Evolutionary conservation across 2,113 vertebrate genomes (phyloP).

Genomic region (Thamnophis sirtalis): DNA sequence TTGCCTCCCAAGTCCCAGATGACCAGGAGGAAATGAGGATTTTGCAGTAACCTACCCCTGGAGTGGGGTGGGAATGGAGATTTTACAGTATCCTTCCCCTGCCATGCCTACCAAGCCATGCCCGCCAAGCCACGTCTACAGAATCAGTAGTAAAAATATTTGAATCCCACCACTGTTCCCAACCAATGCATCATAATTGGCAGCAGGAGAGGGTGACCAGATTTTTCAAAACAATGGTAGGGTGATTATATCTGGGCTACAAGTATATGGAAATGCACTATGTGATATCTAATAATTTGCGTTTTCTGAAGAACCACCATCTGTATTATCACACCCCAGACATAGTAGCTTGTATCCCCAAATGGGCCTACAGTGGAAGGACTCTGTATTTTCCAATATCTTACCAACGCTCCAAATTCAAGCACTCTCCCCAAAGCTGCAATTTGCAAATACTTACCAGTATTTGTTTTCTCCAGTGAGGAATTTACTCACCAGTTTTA

Average conservation of each 20-base stretch:
- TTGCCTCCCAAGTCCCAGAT: too few species aligned
- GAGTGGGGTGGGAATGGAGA: too few species aligned
- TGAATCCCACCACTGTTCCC: background rate
- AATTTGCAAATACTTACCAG: background rate
- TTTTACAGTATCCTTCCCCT: too few species aligned
- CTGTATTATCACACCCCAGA: background rate
- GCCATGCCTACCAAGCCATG: too few species aligned
- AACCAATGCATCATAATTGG: background rate
- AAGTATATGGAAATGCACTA: background rate
- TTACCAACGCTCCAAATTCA: background rate
- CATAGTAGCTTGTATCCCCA: background rate
- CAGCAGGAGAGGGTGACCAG: background rate
- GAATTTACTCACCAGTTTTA: background rate
- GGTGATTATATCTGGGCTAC: background rate
- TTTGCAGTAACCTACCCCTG: too few species aligned
- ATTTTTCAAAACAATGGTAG: background rate
- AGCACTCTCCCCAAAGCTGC: background rate
- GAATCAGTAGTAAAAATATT: too few species aligned
- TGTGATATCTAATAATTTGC: background rate
- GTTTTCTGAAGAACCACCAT: background rate
- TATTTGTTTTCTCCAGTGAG: background rate
- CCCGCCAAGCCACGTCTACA: too few species aligned
- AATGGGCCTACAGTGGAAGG: background rate
- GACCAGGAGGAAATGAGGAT: too few species aligned
- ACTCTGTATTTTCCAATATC: background rate